Evolutionary conservation across 2,888 invertebrate genomes (phyloP).

Genomic region (Listrodromus nycthemerus): DNA sequence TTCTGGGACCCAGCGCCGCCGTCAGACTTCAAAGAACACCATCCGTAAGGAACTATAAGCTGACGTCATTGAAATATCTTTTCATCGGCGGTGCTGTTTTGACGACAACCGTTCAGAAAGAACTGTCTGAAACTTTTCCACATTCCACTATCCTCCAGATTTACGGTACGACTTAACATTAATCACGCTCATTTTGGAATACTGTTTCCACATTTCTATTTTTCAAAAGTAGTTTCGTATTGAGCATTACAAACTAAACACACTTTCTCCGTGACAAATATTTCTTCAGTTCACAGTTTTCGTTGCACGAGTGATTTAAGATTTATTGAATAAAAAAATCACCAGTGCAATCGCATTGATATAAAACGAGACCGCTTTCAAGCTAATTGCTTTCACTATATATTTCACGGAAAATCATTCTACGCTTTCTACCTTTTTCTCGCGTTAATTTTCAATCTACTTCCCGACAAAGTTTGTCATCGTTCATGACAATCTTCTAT

Average conservation of each 20-base stretch:
- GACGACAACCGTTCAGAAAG: conserved; percentile 62
- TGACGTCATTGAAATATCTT: conserved; percentile 66
- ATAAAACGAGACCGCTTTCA: background rate
- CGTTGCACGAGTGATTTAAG: background rate
- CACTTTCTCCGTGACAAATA: background rate
- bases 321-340: background rate
- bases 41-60: conserved; percentile 65
- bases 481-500: background rate
- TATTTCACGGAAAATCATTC: background rate
- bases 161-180: conserved; percentile 69
- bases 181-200: background rate
- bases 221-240: background rate
- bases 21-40: conserved; percentile 68
- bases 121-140: conserved; percentile 59
- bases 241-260: background rate
- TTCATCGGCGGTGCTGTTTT: conserved; percentile 69
- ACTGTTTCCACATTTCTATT: background rate
- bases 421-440: background rate
- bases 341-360: background rate
- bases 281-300: background rate
- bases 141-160: conserved; percentile 59
- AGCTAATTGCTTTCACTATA: background rate
- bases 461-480: background rate
- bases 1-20: conserved; percentile 70
- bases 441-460: background rate